A percentile compares a stretch with the other conserved stretches of the same genome.
Conservation (phyloP, 2,888 invertebrate genomes). For the Acronicta aceris region DNA sequence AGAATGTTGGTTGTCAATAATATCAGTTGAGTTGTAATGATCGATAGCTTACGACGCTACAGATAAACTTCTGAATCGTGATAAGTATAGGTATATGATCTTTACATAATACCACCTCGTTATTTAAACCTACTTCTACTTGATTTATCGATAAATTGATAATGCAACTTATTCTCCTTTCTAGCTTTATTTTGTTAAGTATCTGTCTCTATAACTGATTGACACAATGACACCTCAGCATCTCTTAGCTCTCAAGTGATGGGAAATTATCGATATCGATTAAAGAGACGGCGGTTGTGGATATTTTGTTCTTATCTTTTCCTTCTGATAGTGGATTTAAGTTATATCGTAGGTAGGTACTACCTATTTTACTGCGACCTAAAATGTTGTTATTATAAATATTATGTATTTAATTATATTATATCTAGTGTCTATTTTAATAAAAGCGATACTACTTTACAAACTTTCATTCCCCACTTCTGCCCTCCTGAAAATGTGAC, state of each 20-base stretch:
- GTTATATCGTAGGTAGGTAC: too few relatives aligned
- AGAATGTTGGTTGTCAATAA: conserved; percentile 12
- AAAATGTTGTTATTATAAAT: too few relatives aligned
- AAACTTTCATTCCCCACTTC: too few relatives aligned
- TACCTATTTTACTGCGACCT: too few relatives aligned
- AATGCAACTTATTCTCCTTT: conserved; percentile 9
- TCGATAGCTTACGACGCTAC: conserved; percentile 11
- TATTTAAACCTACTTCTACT: neutral
- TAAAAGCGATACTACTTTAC: too few relatives aligned
- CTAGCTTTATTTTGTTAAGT: neutral
- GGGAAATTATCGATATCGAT: conserved; percentile 5
- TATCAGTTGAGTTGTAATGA: conserved; percentile 7
- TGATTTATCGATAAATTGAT: conserved; percentile 11
- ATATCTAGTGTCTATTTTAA: too few relatives aligned
- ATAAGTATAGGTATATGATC: neutral
- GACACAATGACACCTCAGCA: neutral
- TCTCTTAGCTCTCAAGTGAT: neutral
- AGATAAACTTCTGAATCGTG: neutral
- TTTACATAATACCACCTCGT: neutral
- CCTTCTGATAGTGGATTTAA: too few relatives aligned
- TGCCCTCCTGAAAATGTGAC: too few relatives aligned
- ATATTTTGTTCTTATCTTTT: neutral
- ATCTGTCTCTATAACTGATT: conserved; percentile 7
- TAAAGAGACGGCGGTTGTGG: neutral
- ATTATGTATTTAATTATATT: too few relatives aligned